A percentile compares a stretch with the other conserved stretches of the same genome.
These are phyloP conservation scores for Micropterix aruncella DNA, from an alignment of 2,888 invertebrate species.

Conservation along the genomic window DNA sequence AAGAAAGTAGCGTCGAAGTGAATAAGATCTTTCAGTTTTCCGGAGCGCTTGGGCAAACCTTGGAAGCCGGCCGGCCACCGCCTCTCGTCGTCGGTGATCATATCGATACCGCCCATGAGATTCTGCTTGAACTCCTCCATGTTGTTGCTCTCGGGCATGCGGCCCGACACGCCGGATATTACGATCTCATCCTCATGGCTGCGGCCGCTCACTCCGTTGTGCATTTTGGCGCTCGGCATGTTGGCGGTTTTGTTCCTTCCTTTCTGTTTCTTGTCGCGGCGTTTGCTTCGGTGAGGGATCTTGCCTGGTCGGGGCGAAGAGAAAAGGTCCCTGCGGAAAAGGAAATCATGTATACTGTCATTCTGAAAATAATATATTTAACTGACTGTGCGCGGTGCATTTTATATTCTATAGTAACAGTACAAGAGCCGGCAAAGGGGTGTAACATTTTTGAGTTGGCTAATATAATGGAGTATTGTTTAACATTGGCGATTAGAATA, in stretches of 20 bases:
- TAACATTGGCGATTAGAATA: no score
- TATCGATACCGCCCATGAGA: slow-evolving; percentile 80
- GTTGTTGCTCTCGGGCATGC: slow-evolving; percentile 81
- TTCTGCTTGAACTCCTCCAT: slow-evolving; percentile 89
- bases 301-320: not conserved
- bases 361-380: no score
- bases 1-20: slow-evolving; percentile 84
- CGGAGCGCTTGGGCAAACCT: slow-evolving; percentile 66
- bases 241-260: slow-evolving; percentile 4
- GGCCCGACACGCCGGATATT: slow-evolving; percentile 72
- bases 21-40: slow-evolving; percentile 68
- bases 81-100: slow-evolving; percentile 84
- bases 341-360: no score
- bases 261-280: not conserved
- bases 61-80: slow-evolving; percentile 72
- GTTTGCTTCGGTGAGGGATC: not conserved
- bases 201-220: not conserved
- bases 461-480: no score
- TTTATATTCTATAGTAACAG: no score
- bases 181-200: slow-evolving; percentile 39
- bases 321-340: not conserved
- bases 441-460: no score
- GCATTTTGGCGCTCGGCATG: slow-evolving; percentile 26
- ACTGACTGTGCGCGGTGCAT: no score
- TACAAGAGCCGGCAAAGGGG: no score